These are phyloP conservation scores for Elephas maximus DNA, from an alignment of 2,113 vertebrate species.

Conservation along the genomic window DNA sequence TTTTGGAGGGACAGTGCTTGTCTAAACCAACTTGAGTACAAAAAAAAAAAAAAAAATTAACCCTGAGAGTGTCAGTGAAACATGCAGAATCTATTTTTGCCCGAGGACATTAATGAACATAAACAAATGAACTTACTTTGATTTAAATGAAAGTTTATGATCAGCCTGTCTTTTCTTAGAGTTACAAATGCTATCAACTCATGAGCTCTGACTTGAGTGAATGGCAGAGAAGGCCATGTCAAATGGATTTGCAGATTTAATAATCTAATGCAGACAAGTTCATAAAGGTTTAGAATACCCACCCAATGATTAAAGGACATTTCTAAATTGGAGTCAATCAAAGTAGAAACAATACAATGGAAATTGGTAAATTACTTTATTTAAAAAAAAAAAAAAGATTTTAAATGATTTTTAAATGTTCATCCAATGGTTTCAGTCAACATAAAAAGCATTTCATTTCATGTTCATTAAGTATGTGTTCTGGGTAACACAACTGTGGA, in stretches of 20 bases:
- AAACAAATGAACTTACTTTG: neutral
- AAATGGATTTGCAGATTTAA: neutral
- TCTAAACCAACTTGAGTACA: conserved; percentile 34
- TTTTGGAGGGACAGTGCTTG: neutral
- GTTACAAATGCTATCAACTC: conserved; percentile 2
- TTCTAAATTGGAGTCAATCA: neutral
- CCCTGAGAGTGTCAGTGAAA: neutral
- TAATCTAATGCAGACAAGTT: neutral
- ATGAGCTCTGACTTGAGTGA: neutral
- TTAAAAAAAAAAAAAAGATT: neutral
- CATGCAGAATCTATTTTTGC: neutral
- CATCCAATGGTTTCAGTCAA: conserved; percentile 6
- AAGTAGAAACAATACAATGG: neutral
- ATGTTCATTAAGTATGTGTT: neutral
- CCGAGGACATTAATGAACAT: neutral
- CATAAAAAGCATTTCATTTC: neutral
- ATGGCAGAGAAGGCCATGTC: neutral
- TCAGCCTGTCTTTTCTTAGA: neutral
- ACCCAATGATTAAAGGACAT: neutral
- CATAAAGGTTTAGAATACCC: neutral
- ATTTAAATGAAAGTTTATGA: conserved; percentile 5
- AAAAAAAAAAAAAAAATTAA: neutral
- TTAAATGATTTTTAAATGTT: neutral
- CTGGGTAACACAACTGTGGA: neutral
- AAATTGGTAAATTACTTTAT: neutral